Conservation (phyloP, 2,113 vertebrate species). For the Ranitomeya variabilis region DNA sequence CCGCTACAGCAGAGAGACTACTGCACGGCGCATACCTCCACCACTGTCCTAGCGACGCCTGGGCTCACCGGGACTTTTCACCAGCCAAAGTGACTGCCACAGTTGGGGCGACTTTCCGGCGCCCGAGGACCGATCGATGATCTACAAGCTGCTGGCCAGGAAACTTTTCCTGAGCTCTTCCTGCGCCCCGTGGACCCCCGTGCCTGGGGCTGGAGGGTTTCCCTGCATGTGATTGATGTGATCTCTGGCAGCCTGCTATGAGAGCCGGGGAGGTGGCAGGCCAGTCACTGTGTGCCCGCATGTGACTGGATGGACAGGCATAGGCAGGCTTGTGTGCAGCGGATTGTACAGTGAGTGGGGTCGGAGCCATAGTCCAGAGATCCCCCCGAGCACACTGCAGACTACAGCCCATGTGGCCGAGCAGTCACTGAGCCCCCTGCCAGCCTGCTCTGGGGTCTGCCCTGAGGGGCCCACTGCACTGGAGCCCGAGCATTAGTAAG, state of each 20-base stretch:
- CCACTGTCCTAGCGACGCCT: background rate
- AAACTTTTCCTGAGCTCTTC: conserved; percentile 41
- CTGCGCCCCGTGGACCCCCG: conserved; percentile 44
- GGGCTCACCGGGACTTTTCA: background rate
- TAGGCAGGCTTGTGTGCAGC: background rate
- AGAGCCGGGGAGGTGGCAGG: background rate
- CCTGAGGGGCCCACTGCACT: background rate
- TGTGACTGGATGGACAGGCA: too few species aligned
- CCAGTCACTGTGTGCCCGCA: too few species aligned
- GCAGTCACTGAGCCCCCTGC: background rate
- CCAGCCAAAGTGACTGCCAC: background rate
- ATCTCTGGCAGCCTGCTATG: background rate
- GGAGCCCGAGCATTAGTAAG: conserved; percentile 28
- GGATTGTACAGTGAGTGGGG: conserved; percentile 18
- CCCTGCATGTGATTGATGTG: background rate
- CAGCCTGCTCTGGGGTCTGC: conserved; percentile 20
- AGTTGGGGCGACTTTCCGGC: background rate
- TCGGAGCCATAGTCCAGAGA: background rate
- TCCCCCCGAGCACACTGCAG: too few species aligned
- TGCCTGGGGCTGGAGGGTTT: background rate
- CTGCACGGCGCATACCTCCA: conserved; percentile 13
- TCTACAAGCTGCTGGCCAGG: background rate
- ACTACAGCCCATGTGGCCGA: too few species aligned
- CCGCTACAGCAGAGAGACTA: conserved; percentile 48
- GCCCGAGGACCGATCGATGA: background rate